Evolutionary conservation across 2,888 invertebrate species (phyloP).

Genomic region (Steromphala cineraria): DNA sequence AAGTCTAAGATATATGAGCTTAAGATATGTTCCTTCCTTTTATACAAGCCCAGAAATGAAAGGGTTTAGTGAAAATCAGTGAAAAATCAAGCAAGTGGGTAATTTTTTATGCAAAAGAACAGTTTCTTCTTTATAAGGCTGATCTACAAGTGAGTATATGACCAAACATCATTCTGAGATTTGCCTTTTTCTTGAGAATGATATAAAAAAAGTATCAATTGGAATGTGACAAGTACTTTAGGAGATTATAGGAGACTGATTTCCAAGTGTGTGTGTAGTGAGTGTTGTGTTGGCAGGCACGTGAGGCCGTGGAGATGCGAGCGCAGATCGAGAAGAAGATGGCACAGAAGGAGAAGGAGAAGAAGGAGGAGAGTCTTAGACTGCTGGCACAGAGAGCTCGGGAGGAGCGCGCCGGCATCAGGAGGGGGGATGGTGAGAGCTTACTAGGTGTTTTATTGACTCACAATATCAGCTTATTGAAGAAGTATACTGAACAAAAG

Average conservation of each 20-base stretch:
- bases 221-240: background rate
- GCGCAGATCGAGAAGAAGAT: slow-evolving; percentile 96
- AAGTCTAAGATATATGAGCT: slow-evolving; percentile 32
- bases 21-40: no score
- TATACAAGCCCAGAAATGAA: no score
- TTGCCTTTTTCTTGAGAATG: no score
- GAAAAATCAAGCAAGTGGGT: no score
- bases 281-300: slow-evolving; percentile 78
- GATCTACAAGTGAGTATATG: no score
- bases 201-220: no score
- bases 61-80: no score
- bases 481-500: no score
- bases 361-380: slow-evolving; percentile 95
- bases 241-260: background rate
- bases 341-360: slow-evolving; percentile 98
- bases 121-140: background rate
- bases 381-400: slow-evolving; percentile 95
- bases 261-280: slow-evolving; percentile 12
- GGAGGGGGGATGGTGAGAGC: slow-evolving; percentile 69
- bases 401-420: slow-evolving; percentile 93
- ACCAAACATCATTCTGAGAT: no score
- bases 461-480: no score
- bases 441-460: no score
- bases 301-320: slow-evolving; percentile 97
- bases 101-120: no score